Percentiles rank a stretch among this genome's conserved stretches.
Evolutionary conservation across 2,113 vertebrate species (phyloP).

Genomic region (Peromyscus polionotus): DNA sequence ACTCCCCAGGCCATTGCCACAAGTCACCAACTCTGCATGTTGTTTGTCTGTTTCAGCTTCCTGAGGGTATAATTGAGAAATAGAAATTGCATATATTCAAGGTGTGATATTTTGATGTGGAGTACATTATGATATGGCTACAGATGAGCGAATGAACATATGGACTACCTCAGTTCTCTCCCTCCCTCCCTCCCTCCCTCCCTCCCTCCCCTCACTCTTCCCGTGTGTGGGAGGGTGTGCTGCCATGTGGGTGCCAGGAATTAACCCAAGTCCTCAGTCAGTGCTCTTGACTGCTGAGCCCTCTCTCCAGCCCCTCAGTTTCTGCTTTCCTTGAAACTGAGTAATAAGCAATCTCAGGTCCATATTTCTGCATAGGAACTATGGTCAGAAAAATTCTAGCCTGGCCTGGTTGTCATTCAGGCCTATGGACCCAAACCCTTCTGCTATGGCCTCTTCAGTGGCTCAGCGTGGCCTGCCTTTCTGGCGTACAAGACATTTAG

Average conservation of each 20-base stretch:
- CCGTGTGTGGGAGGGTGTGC: background rate
- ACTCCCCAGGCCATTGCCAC: background rate
- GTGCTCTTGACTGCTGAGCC: background rate
- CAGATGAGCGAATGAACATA: background rate
- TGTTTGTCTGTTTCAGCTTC: background rate
- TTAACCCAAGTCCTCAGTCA: background rate
- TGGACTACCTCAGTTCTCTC: background rate
- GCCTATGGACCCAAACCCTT: background rate
- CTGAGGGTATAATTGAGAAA: background rate
- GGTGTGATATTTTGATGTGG: background rate
- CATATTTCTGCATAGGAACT: background rate
- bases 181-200: background rate
- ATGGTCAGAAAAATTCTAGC: background rate
- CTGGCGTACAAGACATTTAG: background rate
- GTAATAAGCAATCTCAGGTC: background rate
- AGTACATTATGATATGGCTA: background rate
- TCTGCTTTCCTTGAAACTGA: background rate
- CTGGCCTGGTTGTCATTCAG: background rate
- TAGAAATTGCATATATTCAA: background rate
- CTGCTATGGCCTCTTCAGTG: background rate
- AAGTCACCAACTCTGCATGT: background rate
- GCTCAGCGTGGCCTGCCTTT: background rate
- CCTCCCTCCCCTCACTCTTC: rapidly evolving
- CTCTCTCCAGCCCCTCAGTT: background rate
- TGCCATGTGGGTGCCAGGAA: background rate